Evolutionary conservation across 2,888 invertebrate genomes (phyloP).

Genomic region (Orchesellides sinensis): DNA sequence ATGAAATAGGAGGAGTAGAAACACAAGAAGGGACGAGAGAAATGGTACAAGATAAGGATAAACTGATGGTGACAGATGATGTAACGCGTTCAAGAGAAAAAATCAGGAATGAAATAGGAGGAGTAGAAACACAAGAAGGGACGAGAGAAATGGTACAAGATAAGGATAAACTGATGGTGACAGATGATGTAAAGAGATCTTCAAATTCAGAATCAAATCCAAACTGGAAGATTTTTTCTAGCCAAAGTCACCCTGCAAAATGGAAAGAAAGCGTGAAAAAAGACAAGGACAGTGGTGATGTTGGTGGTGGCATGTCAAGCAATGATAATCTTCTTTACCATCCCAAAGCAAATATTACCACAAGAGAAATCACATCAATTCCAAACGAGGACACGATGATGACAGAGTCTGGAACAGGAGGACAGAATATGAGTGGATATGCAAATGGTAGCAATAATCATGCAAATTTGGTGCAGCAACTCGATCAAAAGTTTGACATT

Average conservation of each 20-base stretch:
- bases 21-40: not conserved
- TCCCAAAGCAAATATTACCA: conserved; percentile 11
- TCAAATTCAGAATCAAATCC: conserved; percentile 14
- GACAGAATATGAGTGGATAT: conserved; percentile 13
- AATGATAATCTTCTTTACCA: not conserved
- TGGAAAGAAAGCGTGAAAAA: no score
- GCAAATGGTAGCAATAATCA: conserved; percentile 55
- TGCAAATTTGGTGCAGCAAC: conserved; percentile 42
- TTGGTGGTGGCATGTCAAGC: not conserved
- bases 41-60: not conserved
- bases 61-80: no score
- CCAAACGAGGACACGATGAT: not conserved
- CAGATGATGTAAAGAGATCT: conserved; percentile 59
- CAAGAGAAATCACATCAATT: conserved; percentile 20
- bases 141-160: conserved; percentile 29
- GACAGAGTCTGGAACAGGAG: not conserved
- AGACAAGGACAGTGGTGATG: no score
- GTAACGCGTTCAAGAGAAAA: not conserved
- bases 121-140: not conserved
- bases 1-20: not conserved
- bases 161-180: conserved; percentile 61
- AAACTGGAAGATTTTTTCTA: conserved; percentile 35
- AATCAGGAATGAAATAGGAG: conserved; percentile 12
- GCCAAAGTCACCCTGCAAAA: conserved; percentile 6
- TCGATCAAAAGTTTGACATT: not conserved